Evolutionary conservation across 2,888 invertebrate genomes (phyloP), one percentile per base, ranked within the genome.

Genomic region (Limenitis camilla): DNA sequence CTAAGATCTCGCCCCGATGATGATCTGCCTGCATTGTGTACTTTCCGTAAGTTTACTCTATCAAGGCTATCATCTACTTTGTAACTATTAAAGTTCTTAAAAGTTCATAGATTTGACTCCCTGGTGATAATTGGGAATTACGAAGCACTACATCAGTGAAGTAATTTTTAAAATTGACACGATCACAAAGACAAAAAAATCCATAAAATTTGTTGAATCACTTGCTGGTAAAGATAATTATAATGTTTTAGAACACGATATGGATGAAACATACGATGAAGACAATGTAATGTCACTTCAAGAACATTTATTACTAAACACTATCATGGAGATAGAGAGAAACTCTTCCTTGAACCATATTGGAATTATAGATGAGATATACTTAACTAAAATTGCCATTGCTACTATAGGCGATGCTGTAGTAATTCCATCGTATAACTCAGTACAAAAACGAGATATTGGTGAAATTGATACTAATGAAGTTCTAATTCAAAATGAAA

Each of bases 321-420:
- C 80, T 51, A 59, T 81, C 9, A 57, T 81, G 51, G 78, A 81
- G 63, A 66, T 78, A 59, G 82, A 83, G 63, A 63, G 52, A 10
- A 80, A 82, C 54, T 53, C 63, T n/a, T 64, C 74, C 2, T 42
- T 73, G 2, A 61, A 75, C 48, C 65, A 69, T 44, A 53, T 68
- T 44, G 80, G 79, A 46, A 71, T 71, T 49, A 55, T 85, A 11
- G 85, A 85, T 45, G 74, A 82, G 52, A 58, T 75, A 27, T 85
- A 76, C 61, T 60, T 85, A 7, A 81, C 74, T 0, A 82, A 76
- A 59, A 49, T 81, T 55, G 78, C 81, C 2, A 67, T 76, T 52
- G 75, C 72, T 32, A 79, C 76, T 4, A 73, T 81, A 61, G 62
- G 64, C 7, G 61, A 66, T 50, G 41, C 63, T 19, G 54, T 57